A percentile compares a stretch with the other conserved stretches of the same genome.
phyloP scores from a whole-genome alignment of 2,113 vertebrate genomes.

The Clarias macrocephalus region DNA sequence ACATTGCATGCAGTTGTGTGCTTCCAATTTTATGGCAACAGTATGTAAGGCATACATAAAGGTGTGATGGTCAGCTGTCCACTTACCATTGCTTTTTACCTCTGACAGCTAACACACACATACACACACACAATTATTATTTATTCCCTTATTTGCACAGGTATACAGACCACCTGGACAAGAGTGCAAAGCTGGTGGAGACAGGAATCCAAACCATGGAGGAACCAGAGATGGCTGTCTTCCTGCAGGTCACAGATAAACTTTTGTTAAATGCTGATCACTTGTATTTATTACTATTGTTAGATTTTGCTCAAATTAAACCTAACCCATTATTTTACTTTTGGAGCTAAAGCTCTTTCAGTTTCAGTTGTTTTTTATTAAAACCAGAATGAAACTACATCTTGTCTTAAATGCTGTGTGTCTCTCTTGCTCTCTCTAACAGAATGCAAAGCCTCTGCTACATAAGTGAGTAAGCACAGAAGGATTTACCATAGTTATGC shows the following conservation, averaged over 20 bases:
- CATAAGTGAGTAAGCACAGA: constrained; percentile 83
- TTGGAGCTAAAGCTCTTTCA: neutral
- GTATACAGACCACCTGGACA: constrained; percentile 86
- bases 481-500: neutral
- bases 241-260: constrained; percentile 82
- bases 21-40: neutral
- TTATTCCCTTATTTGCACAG: constrained; percentile 54
- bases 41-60: neutral
- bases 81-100: neutral
- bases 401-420: neutral
- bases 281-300: neutral
- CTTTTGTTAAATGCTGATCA: neutral
- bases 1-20: neutral
- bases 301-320: neutral
- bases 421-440: constrained; percentile 51
- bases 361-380: neutral
- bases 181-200: constrained; percentile 85
- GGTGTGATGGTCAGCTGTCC: neutral
- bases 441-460: constrained; percentile 88
- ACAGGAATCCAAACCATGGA: constrained; percentile 93
- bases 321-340: neutral
- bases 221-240: constrained; percentile 90
- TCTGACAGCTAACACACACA: neutral
- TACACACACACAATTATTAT: neutral
- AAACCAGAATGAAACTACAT: neutral